A percentile compares a stretch with the other conserved stretches of the same genome.
phyloP scores from a whole-genome alignment of 2,797 vertebrate species.

The Acanthurus tractus region DNA sequence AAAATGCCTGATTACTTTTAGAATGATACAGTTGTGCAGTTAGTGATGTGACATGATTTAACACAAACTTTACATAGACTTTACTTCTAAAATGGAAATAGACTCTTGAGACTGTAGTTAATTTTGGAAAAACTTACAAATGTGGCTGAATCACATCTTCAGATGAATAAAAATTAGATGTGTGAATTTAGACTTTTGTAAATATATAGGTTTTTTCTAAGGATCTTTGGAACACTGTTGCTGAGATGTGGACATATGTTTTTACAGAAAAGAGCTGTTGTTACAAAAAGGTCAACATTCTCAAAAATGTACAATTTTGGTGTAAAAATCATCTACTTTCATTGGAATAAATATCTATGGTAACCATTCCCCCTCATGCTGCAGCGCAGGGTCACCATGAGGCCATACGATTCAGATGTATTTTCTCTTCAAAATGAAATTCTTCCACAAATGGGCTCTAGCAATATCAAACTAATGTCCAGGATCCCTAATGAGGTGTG shows the following conservation, averaged over 20 bases:
- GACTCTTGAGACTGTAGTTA: background rate
- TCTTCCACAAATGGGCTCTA: background rate
- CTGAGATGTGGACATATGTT: background rate
- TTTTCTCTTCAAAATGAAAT: conserved; percentile 36
- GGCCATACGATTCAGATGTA: background rate
- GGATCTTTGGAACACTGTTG: background rate
- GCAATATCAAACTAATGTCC: conserved; percentile 18
- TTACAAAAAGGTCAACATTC: background rate
- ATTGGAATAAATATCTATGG: background rate
- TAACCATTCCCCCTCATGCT: background rate
- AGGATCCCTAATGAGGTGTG: conserved; percentile 39
- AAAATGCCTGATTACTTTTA: background rate
- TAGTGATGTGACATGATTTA: background rate
- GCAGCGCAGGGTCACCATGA: conserved; percentile 1
- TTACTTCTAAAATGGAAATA: background rate
- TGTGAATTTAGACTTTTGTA: too few relatives aligned
- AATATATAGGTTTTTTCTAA: background rate
- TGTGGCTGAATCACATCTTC: too few relatives aligned
- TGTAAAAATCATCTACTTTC: background rate
- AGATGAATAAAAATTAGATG: too few relatives aligned
- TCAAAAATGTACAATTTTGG: background rate
- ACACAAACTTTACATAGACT: background rate
- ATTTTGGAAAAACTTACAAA: too few relatives aligned
- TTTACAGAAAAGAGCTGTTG: background rate
- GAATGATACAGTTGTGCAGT: background rate